Base-by-base conservation (phyloP, 2,113 vertebrate genomes). In the human (Homo sapiens) region DNA sequence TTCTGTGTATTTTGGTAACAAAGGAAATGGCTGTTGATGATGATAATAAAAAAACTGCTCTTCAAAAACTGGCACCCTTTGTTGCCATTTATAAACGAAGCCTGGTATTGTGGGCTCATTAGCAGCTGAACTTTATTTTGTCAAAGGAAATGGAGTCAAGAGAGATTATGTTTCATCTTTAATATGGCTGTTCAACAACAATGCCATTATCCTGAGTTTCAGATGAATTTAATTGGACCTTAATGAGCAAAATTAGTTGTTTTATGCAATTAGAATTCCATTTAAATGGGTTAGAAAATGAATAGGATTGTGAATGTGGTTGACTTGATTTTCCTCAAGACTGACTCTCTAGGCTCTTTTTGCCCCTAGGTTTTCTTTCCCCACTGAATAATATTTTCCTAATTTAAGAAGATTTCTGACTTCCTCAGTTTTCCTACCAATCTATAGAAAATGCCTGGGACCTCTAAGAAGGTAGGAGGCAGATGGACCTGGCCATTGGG, bases 231-330 rank as follows among this genome's bases (percentile, higher is more conserved):
- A 98, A 98, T 97, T 98, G 95, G 98, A 76, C 27, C 94, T 82
- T 97, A 98, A 98, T 98, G 96, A 98, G 98, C 85, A 98, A 98
- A 98, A 98, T 98, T 97, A 84, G 92, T 98, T 98, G 96, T 98
- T 95, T 98, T 97, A 84, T 95, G 91, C 97, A 98, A 98, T 98
- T 98, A 98, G 93, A 95, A 93, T 97, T 87, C 96, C 83, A 98
- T 73, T 84, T 98, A 95, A 97, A 96, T 90, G 40, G 27, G 84
- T 96, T 97, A 97, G 82, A 78, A 97, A 98, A 98, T 97, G 70
- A 98, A 97, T 96, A 96, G 64, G 61, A 76, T 78, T 32, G 82
- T 94, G 97, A 98, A 95, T 97, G 73, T 40, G 16, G 79, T 86
- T 97, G 94, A 57, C 76, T 98, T 97, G 91, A 93, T 97, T 95